Conservation (phyloP, 1,140 invertebrate species). For the Yoshiicerus persimilis region DNA sequence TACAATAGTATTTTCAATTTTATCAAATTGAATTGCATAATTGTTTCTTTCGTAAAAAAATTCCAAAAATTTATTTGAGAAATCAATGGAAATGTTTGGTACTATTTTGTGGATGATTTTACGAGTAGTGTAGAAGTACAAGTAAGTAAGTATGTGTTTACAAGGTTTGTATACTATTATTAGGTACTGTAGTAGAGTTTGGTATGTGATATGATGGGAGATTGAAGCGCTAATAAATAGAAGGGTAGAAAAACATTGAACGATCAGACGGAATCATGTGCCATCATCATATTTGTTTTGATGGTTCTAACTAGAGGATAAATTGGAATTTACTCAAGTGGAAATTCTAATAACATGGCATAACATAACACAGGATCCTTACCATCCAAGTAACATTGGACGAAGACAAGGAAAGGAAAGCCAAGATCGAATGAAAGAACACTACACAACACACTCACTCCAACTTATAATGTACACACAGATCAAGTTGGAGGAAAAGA, state of each 20-base stretch:
- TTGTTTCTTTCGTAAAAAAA: too few relatives aligned
- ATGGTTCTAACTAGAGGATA: conserved; percentile 31
- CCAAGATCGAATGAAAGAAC: neutral
- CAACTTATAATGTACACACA: neutral
- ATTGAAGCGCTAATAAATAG: neutral
- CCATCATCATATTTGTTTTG: conserved; percentile 37
- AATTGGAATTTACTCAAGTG: conserved; percentile 34
- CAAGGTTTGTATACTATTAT: neutral
- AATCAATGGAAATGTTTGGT: too few relatives aligned
- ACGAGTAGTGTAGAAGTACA: too few relatives aligned
- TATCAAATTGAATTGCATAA: too few relatives aligned
- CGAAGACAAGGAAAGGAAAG: neutral
- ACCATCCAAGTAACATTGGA: neutral
- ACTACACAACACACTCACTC: neutral
- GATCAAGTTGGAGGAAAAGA: neutral
- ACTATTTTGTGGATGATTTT: too few relatives aligned
- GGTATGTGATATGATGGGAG: neutral
- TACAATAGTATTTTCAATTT: too few relatives aligned
- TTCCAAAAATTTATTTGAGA: too few relatives aligned
- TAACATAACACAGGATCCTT: neutral
- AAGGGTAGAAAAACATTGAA: neutral
- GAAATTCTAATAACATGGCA: conserved; percentile 43
- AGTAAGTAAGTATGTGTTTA: neutral
- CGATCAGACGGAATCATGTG: conserved; percentile 17
- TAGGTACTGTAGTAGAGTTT: neutral